These are phyloP conservation scores for Ormia ochracea DNA, from an alignment of 2,888 invertebrate species.

Conservation along the genomic window DNA sequence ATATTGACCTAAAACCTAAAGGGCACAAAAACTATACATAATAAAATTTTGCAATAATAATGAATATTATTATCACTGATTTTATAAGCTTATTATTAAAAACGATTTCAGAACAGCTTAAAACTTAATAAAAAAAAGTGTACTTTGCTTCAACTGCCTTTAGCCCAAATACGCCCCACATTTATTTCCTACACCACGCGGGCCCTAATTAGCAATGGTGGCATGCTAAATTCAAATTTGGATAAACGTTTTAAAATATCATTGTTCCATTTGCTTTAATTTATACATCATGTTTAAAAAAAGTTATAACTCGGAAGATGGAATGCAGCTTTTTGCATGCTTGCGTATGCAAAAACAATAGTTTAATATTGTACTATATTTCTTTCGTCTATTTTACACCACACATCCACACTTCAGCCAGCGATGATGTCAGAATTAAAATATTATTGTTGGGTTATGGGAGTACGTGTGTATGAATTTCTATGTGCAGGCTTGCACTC, in stretches of 20 bases:
- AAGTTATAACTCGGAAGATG: not conserved
- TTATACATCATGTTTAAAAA: not conserved
- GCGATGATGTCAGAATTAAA: constrained; percentile 59
- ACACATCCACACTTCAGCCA: too few species aligned
- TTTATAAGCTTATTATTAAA: too few species aligned
- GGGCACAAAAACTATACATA: too few species aligned
- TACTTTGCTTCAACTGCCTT: too few species aligned
- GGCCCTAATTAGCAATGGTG: not conserved
- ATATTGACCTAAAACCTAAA: too few species aligned
- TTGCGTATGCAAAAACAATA: not conserved
- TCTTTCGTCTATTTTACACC: constrained; percentile 24
- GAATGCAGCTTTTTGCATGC: not conserved
- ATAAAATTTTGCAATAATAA: too few species aligned
- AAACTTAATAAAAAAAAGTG: too few species aligned
- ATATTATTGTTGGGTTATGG: constrained; percentile 30
- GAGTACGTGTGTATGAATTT: too few species aligned
- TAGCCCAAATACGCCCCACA: too few species aligned
- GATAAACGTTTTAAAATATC: not conserved
- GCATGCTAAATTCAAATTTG: not conserved
- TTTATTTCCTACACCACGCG: not conserved
- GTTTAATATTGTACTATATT: not conserved
- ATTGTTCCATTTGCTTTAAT: not conserved
- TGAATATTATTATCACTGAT: too few species aligned
- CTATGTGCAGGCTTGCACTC: too few species aligned
- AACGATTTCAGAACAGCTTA: too few species aligned